Base-by-base conservation (phyloP, 2,888 invertebrate species). In the Strigamia crassipes region DNA sequence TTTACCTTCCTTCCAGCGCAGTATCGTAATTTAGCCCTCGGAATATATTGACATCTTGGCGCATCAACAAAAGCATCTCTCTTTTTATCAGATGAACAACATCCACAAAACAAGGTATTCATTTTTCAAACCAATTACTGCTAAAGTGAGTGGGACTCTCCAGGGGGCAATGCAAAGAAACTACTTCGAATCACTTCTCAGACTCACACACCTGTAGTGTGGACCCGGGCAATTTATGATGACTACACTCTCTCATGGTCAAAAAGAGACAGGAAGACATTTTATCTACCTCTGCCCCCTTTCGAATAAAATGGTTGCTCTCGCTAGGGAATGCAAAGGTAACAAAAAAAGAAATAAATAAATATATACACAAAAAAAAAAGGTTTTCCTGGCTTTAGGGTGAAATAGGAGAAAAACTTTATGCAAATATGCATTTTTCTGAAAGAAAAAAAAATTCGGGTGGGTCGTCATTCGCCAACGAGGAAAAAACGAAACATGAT, bases 201-300 rank as follows among this genome's bases (percentile, higher is more conserved):
- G 23, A 21, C 21, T 12, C 21, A 66, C 61, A 66, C 61, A 66
- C 61, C 61, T 66, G 61, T 21, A 18, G 61, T 66, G 61, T 66
- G 61, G 61, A 66, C 61, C 61, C 61, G 0, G 61, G 61, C 61
- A 66, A 66, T 66, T 66, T 18, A 66, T 66, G 61, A 66, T 66
- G 61, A 66, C 61, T 66, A 15, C 21, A 5, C 61, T 66, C 61
- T 66, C 61, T 66, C 61, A 66, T 66, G 61, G 61, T 66, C 61
- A 66, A 21, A 66, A 66, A 66, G 61, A 66, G 61, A 66, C 61
- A 66, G 61, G 61, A 66, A 66, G 61, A 66, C 61, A 66, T 66
- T 66, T 66, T 66, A 66, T 4, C 61, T 66, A 66, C 61, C 61
- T 66, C 61, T 66, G 61, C 61, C 61, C 61, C 61, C 61, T 66